A percentile compares a stretch with the other conserved stretches of the same genome.
Evolutionary conservation across 64 coral and sea anemone genomes (phyloP).

Genomic region (Actinia equina): DNA sequence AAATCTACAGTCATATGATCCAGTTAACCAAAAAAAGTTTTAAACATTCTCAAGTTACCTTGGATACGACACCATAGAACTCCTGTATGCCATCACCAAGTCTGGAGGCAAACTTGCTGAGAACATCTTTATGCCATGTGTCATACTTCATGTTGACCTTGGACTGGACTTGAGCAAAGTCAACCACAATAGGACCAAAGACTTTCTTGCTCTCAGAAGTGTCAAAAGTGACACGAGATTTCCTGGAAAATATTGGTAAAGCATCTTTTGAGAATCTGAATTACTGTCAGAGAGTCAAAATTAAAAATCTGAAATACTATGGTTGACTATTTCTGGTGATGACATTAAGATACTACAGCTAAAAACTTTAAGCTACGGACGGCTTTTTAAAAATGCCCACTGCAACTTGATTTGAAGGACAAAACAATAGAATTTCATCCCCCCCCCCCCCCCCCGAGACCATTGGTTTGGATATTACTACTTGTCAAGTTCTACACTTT

Average conservation of each 20-base stretch:
- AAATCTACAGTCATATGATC: not conserved
- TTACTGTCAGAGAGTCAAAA: no score
- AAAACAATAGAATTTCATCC: no score
- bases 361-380: no score
- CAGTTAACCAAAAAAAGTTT: not conserved
- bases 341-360: no score
- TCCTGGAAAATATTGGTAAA: constrained; percentile 38
- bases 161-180: constrained; percentile 95
- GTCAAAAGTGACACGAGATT: constrained; percentile 96
- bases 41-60: constrained; percentile 57
- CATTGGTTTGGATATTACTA: no score
- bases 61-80: constrained; percentile 87
- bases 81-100: constrained; percentile 93
- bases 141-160: constrained; percentile 99
- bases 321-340: no score
- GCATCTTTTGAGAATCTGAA: no score
- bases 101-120: constrained; percentile 97
- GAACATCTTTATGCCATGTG: constrained; percentile 97
- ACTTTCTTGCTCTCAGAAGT: constrained; percentile 92
- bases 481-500: no score
- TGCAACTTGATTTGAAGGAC: no score
- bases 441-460: no score
- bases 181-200: constrained; percentile 96
- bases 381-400: no score
- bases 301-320: no score